These are phyloP conservation scores for Bufo gargarizans DNA, from an alignment of 2,113 vertebrate species.

Conservation along the genomic window DNA sequence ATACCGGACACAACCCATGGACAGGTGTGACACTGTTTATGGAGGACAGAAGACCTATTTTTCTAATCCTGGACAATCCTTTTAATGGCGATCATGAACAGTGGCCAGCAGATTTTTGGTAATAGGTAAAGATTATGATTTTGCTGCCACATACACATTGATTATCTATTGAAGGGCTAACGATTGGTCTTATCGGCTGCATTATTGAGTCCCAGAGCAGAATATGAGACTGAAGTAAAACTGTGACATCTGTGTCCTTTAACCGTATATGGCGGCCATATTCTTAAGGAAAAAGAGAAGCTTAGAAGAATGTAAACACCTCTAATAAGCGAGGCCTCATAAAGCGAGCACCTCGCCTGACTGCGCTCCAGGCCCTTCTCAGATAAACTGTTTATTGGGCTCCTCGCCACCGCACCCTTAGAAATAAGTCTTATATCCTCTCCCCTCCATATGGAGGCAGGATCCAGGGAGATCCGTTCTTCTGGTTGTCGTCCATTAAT, in stretches of 20 bases:
- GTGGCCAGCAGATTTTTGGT: no score
- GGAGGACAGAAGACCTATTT: no score
- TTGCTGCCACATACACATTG: no score
- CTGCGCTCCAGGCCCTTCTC: no score
- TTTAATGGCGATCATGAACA: no score
- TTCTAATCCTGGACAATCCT: no score
- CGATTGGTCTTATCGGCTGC: not conserved
- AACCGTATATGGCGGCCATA: not conserved
- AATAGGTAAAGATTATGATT: no score
- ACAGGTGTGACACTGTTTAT: no score
- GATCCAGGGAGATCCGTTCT: not conserved
- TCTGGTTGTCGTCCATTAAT: not conserved
- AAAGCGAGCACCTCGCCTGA: not conserved
- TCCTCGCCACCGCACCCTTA: not conserved
- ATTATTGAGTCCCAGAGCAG: not conserved
- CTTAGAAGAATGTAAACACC: not conserved
- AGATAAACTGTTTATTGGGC: not conserved
- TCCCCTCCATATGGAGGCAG: not conserved
- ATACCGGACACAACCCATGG: no score
- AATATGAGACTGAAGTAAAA: not conserved
- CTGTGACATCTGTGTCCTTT: not conserved
- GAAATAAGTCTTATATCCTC: constrained; percentile 21
- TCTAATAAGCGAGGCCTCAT: not conserved
- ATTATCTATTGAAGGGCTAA: not conserved
- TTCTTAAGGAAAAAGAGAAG: not conserved